Evolutionary conservation across 2,888 invertebrate species (phyloP).

Genomic region (Scaeva pyrastri): DNA sequence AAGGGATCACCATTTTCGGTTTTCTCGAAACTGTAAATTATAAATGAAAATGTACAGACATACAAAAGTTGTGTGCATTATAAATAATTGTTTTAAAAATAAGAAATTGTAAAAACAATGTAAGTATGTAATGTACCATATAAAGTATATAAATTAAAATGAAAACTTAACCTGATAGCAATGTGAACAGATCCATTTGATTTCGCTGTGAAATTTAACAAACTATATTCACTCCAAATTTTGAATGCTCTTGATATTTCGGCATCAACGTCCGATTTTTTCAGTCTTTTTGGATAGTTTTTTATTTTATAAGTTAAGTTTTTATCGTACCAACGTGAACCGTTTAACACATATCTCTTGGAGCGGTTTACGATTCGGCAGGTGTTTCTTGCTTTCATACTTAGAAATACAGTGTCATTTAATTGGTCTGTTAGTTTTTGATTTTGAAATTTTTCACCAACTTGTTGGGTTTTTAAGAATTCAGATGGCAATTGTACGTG

Average conservation of each 20-base stretch:
- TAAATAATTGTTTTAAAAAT: neutral
- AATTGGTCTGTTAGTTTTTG: neutral
- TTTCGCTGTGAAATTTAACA: constrained; percentile 10
- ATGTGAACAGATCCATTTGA: constrained; percentile 4
- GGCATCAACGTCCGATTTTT: constrained; percentile 11
- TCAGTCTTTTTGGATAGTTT: constrained; percentile 20
- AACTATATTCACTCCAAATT: constrained; percentile 23
- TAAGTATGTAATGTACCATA: no score
- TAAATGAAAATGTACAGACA: neutral
- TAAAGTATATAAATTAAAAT: neutral
- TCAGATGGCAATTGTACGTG: neutral
- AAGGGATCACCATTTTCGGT: constrained; percentile 31
- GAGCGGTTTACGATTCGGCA: neutral
- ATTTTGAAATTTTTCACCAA: neutral
- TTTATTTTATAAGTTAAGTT: constrained; percentile 22
- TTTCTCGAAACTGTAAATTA: neutral
- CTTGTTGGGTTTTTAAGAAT: neutral
- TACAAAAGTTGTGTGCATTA: neutral
- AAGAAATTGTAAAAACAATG: no score
- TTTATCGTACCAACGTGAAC: neutral
- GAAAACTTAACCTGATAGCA: neutral
- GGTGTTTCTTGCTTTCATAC: neutral
- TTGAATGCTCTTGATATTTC: constrained; percentile 31
- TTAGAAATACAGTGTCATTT: neutral
- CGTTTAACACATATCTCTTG: constrained; percentile 4